Conservation (phyloP, 1,140 invertebrate genomes). For the Drosophila watanabei region DNA sequence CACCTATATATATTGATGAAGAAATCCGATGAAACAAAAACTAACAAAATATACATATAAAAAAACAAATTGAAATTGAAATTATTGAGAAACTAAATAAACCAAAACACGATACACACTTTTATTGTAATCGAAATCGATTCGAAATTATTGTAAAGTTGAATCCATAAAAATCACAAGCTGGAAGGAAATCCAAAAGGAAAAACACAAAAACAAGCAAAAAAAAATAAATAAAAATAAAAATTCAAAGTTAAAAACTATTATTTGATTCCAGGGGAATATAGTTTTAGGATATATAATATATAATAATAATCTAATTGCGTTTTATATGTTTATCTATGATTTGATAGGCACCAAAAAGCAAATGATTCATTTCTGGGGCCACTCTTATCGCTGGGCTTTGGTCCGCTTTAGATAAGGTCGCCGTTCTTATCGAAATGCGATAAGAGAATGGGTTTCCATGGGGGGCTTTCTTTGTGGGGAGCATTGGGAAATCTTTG, state of each 20-base stretch:
- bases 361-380: slow-evolving; percentile 7
- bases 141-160: slow-evolving; percentile 68
- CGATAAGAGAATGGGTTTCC: not conserved
- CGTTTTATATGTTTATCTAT: not conserved
- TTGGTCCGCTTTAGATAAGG: slow-evolving; percentile 4
- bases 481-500: not conserved
- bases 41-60: slow-evolving; percentile 7
- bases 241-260: slow-evolving; percentile 43
- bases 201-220: slow-evolving; percentile 9
- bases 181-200: not conserved
- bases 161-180: slow-evolving; percentile 36
- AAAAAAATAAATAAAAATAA: slow-evolving; percentile 37
- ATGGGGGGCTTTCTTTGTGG: too few relatives aligned
- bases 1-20: slow-evolving; percentile 23
- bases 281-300: not conserved
- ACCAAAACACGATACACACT: slow-evolving; percentile 32
- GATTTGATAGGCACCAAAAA: slow-evolving; percentile 2
- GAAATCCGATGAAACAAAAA: slow-evolving; percentile 9
- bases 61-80: slow-evolving; percentile 7
- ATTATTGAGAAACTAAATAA: slow-evolving; percentile 3
- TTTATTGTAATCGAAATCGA: slow-evolving; percentile 68
- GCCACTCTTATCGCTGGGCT: not conserved
- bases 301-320: not conserved
- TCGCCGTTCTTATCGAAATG: slow-evolving; percentile 2
- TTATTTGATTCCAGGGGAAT: not conserved